Evolutionary conservation across 1,140 invertebrate genomes (phyloP).

Genomic region (Euura lappo): DNA sequence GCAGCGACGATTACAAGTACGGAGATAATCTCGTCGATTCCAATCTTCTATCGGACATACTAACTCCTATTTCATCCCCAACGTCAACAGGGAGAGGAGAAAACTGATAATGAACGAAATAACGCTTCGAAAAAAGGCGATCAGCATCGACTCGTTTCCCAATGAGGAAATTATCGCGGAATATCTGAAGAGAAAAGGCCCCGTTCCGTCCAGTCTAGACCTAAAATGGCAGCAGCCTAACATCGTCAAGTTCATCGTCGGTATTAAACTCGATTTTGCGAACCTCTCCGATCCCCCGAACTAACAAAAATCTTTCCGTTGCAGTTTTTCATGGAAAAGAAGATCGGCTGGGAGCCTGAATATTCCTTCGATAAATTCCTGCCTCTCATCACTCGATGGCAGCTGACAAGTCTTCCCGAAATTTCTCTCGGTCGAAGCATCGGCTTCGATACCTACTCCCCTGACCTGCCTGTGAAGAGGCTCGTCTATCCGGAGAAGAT

Average conservation of each 20-base stretch:
- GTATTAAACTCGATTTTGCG: constrained; percentile 27
- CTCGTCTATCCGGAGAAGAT: constrained; percentile 61
- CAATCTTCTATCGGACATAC: constrained; percentile 9
- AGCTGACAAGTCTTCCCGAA: constrained; percentile 58
- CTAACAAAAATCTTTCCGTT: constrained; percentile 37
- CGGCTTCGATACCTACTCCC: constrained; percentile 5
- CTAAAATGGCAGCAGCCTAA: constrained; percentile 72
- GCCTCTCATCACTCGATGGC: constrained; percentile 77
- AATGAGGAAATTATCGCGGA: constrained; percentile 77
- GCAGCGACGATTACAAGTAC: constrained; percentile 68
- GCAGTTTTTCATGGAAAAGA: constrained; percentile 69
- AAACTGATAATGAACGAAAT: constrained; percentile 71
- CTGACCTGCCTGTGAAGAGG: constrained; percentile 27
- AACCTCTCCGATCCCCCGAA: background rate
- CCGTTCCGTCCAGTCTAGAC: constrained; percentile 56
- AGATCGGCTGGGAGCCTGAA: constrained; percentile 75
- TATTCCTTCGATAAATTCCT: constrained; percentile 81
- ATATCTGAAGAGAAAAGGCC: constrained; percentile 67
- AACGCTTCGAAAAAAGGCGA: constrained; percentile 71
- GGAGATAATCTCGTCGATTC: constrained; percentile 20
- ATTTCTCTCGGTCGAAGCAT: constrained; percentile 30
- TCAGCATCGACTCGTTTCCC: constrained; percentile 71
- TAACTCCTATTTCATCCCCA: constrained; percentile 18
- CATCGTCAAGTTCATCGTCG: constrained; percentile 72
- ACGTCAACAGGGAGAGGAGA: constrained; percentile 62